Conservation (phyloP, 2,888 invertebrate genomes). For the Cheiracanthium punctorium region DNA sequence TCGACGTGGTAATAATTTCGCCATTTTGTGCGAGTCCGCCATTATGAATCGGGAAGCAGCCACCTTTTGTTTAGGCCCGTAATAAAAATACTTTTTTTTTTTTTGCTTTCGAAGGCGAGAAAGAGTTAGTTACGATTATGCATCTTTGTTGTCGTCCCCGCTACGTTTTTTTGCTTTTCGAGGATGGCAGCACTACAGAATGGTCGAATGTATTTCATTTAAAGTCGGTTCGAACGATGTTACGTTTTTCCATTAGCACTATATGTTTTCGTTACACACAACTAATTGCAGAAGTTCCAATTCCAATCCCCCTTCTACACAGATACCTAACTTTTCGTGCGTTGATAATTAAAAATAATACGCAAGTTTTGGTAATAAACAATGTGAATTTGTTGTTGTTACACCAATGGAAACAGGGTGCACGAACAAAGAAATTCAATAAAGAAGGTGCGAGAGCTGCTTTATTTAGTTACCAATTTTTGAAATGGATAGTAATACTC, state of each 20-base stretch:
- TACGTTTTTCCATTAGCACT: slow-evolving; percentile 19
- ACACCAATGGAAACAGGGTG: no score
- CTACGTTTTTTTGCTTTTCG: background rate
- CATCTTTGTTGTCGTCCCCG: slow-evolving; percentile 33
- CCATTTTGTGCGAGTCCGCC: slow-evolving; percentile 41
- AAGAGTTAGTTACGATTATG: slow-evolving; percentile 25
- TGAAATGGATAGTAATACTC: no score
- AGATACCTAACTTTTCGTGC: background rate
- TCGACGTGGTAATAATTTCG: slow-evolving; percentile 47
- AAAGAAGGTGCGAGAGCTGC: no score
- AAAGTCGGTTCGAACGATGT: slow-evolving; percentile 1
- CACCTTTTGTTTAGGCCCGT: slow-evolving; percentile 48
- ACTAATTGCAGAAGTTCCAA: background rate
- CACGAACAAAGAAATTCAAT: no score
- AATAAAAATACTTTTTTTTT: background rate
- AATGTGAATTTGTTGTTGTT: background rate
- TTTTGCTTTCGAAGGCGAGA: background rate
- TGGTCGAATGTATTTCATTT: slow-evolving; percentile 22
- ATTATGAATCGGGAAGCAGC: slow-evolving; percentile 34
- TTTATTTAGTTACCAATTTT: no score
- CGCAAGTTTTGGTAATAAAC: no score
- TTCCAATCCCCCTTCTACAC: background rate
- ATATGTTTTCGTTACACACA: background rate
- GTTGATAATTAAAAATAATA: background rate
- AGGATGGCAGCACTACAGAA: slow-evolving; percentile 6